Conservation (phyloP, 1,140 invertebrate genomes). For the Eriocheir sinensis region DNA sequence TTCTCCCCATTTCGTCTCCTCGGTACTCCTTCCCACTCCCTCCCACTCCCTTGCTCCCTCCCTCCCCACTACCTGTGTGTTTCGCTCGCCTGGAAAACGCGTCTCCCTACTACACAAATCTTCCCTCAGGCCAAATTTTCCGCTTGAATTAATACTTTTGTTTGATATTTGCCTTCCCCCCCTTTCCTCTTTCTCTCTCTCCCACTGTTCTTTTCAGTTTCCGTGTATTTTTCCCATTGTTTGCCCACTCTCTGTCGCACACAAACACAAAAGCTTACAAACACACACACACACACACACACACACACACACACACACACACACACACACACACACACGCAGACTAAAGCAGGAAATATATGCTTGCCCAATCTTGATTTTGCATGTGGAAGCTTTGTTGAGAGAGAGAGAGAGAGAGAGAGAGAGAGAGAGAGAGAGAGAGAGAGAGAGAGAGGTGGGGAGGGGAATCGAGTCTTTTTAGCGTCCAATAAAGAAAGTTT, state of each 20-base stretch:
- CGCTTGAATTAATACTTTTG: constrained; percentile 15
- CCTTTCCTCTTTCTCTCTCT: background rate
- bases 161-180: background rate
- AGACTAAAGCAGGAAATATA: background rate
- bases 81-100: background rate
- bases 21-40: too few species aligned
- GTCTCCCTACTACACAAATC: constrained; percentile 23
- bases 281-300: constrained; percentile 20
- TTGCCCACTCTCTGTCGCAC: background rate
- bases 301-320: too few species aligned
- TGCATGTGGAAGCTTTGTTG: background rate
- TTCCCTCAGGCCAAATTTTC: constrained; percentile 2
- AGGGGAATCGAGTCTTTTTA: background rate
- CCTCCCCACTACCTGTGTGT: background rate
- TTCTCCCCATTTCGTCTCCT: too few species aligned
- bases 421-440: background rate
- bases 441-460: background rate
- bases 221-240: background rate
- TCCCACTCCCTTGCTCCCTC: too few species aligned
- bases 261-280: background rate
- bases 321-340: background rate
- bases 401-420: background rate
- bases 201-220: too few species aligned
- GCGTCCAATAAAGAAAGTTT: background rate
- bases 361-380: background rate